Percentiles rank a stretch among this genome's conserved stretches.
These are phyloP conservation scores for Corythucha ciliata DNA, from an alignment of 2,888 invertebrate genomes.

Conservation along the genomic window DNA sequence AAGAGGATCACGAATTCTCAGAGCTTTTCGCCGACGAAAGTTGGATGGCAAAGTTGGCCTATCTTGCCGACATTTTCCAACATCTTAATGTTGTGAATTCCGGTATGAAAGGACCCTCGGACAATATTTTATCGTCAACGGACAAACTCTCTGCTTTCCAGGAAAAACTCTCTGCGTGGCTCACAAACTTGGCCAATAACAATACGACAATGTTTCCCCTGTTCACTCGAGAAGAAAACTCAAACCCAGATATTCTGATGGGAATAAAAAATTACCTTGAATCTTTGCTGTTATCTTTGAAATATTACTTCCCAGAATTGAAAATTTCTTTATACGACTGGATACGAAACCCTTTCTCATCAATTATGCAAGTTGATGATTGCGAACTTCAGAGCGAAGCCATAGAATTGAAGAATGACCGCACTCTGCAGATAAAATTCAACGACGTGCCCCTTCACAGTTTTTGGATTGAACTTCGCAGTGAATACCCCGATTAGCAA, in stretches of 20 bases:
- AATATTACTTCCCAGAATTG: conserved; percentile 2
- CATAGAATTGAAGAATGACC: not conserved
- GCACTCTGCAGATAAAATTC: not conserved
- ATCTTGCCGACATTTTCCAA: conserved; percentile 8
- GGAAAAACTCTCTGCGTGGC: conserved; percentile 10
- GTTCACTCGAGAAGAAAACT: conserved; percentile 7
- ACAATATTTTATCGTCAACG: conserved; percentile 13
- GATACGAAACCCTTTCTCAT: conserved; percentile 1
- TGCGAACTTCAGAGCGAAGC: not conserved
- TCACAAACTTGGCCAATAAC: not conserved
- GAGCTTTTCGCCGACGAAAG: conserved; percentile 2
- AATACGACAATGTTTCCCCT: conserved; percentile 3
- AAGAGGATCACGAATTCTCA: no score
- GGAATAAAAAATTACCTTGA: not conserved
- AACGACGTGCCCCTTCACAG: not conserved
- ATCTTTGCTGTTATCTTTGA: not conserved
- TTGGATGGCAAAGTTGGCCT: not conserved
- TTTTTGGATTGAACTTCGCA: conserved; percentile 1
- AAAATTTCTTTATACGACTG: not conserved
- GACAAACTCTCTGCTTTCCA: conserved; percentile 10
- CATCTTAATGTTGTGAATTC: not conserved
- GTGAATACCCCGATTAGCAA: not conserved
- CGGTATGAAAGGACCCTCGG: conserved; percentile 8
- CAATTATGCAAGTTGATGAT: not conserved
- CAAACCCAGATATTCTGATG: not conserved